Conservation (phyloP, 2,797 vertebrate genomes). For the Poecile montanus region DNA sequence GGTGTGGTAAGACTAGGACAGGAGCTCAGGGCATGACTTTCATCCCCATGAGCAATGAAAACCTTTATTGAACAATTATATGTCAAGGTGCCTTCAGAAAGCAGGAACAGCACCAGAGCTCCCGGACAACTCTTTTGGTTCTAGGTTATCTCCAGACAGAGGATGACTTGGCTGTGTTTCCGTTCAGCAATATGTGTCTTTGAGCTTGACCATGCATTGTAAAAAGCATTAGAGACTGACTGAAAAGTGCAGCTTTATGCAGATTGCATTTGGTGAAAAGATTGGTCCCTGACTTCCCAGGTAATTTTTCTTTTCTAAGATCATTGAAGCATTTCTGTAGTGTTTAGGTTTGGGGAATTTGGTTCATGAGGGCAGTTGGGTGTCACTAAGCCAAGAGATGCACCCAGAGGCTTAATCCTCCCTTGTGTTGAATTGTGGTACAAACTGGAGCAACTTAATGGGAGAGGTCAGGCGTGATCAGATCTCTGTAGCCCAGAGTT, state of each 20-base stretch:
- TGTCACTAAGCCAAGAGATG: neutral
- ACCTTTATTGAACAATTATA: neutral
- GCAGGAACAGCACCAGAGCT: neutral
- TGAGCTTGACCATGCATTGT: neutral
- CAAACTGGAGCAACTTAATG: neutral
- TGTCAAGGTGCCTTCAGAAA: neutral
- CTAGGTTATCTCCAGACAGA: neutral
- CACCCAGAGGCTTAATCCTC: neutral
- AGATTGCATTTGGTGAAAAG: neutral
- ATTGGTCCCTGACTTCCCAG: neutral
- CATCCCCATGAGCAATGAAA: rapidly evolving
- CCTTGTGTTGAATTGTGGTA: neutral
- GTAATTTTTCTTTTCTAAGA: neutral
- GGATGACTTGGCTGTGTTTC: neutral
- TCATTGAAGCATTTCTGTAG: neutral
- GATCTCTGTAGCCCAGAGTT: neutral
- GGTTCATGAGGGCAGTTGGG: neutral
- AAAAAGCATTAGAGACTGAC: neutral
- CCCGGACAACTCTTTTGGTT: neutral
- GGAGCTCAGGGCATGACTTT: neutral
- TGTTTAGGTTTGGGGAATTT: neutral
- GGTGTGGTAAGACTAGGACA: neutral
- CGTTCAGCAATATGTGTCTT: neutral
- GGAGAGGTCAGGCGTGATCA: neutral
- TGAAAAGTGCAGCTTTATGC: neutral